Conservation (phyloP, 2,113 vertebrate genomes). For the Chelonoidis abingdonii region DNA sequence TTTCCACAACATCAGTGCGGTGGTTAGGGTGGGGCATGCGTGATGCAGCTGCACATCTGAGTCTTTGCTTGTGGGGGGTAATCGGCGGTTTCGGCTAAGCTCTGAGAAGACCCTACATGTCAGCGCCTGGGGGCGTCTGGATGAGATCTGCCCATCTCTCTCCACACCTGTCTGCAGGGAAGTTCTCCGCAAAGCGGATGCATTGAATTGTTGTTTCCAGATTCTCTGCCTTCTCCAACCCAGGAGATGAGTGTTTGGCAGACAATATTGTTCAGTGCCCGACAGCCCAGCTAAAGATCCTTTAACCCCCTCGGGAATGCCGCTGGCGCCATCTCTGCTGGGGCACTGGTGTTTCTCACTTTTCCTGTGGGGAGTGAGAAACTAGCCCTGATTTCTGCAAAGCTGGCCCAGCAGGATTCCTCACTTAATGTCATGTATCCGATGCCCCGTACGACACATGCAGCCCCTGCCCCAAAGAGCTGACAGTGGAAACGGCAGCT, state of each 20-base stretch:
- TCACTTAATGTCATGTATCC: not conserved
- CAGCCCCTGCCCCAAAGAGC: not conserved
- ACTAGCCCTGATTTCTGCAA: not conserved
- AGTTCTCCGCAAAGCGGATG: not conserved
- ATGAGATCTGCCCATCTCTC: not conserved
- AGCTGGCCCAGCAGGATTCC: not conserved
- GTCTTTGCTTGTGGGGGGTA: not conserved
- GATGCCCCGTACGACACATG: too few species aligned
- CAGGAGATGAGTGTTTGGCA: not conserved
- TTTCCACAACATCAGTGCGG: not conserved
- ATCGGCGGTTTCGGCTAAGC: too few species aligned
- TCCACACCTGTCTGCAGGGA: not conserved
- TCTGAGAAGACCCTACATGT: not conserved
- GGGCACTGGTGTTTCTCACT: not conserved
- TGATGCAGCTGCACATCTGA: not conserved
- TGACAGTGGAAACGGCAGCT: too few species aligned
- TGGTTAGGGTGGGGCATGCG: not conserved
- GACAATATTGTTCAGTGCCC: not conserved
- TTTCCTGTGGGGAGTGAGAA: not conserved
- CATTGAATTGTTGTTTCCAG: not conserved
- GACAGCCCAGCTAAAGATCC: not conserved
- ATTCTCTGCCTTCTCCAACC: rapidly evolving
- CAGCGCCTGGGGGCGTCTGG: not conserved
- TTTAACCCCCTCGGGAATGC: not conserved
- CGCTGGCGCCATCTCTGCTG: not conserved